Conservation (phyloP, 1,140 invertebrate species). For the Neomicropteryx cornuta region DNA sequence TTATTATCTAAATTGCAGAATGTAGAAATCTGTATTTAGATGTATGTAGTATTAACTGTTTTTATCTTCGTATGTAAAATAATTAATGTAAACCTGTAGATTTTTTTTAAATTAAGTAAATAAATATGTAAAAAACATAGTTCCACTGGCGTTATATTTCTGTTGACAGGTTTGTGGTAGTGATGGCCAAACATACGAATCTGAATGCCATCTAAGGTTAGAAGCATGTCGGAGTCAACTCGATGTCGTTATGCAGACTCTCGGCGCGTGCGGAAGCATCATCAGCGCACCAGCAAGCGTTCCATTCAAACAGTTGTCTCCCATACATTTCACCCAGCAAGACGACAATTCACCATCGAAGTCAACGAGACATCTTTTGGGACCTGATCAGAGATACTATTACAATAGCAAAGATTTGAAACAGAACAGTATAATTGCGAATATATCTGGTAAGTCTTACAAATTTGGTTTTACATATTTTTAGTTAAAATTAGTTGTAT, state of each 20-base stretch:
- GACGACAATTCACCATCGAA: constrained; percentile 67
- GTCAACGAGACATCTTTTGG: constrained; percentile 66
- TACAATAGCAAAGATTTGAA: too few species aligned
- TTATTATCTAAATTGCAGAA: too few species aligned
- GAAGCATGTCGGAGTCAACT: constrained; percentile 72
- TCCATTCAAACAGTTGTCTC: constrained; percentile 60
- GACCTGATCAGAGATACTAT: constrained; percentile 56
- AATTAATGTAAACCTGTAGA: too few species aligned
- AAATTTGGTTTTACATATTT: too few species aligned
- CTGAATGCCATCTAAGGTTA: constrained; percentile 59
- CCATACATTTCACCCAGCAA: constrained; percentile 68
- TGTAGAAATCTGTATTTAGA: too few species aligned
- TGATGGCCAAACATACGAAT: constrained; percentile 69
- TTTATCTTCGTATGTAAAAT: too few species aligned
- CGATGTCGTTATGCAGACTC: constrained; percentile 67
- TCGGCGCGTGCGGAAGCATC: constrained; percentile 64
- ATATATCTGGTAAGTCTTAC: too few species aligned
- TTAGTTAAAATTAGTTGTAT: too few species aligned
- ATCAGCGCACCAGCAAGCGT: constrained; percentile 53
- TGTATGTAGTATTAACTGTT: too few species aligned
- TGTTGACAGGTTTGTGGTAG: constrained; percentile 58
- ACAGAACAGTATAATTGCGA: too few species aligned
- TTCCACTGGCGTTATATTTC: constrained; percentile 45
- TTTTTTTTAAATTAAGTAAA: too few species aligned
- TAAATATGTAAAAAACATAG: too few species aligned